Evolutionary conservation across 2,888 invertebrate genomes (phyloP).

Genomic region (Melanargia galathea): DNA sequence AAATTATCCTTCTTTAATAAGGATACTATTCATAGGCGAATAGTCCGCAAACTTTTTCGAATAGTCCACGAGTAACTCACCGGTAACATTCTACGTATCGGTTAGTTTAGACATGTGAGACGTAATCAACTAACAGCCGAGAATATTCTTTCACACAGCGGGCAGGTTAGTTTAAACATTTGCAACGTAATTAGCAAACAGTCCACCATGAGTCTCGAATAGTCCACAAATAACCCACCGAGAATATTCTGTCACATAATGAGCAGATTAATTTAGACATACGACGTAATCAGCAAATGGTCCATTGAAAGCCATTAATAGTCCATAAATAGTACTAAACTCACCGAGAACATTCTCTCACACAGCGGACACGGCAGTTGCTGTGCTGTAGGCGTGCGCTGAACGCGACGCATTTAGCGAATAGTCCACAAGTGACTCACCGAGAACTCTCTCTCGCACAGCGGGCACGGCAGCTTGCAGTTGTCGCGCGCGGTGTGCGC

Average conservation of each 20-base stretch:
- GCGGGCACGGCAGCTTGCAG: conserved; percentile 31
- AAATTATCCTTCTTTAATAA: too few relatives aligned
- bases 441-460: conserved; percentile 41
- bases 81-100: conserved; percentile 39
- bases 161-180: conserved; percentile 30
- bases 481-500: conserved; percentile 43
- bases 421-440: conserved; percentile 19
- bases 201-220: neutral
- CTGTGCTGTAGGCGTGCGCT: conserved; percentile 15
- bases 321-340: neutral
- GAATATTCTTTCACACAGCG: conserved; percentile 41
- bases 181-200: neutral
- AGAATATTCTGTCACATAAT: too few relatives aligned
- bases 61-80: conserved; percentile 18
- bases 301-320: too few relatives aligned
- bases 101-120: too few relatives aligned
- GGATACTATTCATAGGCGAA: too few relatives aligned
- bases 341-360: too few relatives aligned
- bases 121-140: conserved; percentile 18
- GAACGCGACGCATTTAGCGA: conserved; percentile 38
- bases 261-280: too few relatives aligned
- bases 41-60: neutral
- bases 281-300: too few relatives aligned
- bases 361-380: too few relatives aligned
- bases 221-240: neutral